Evolutionary conservation across 2,888 invertebrate genomes (phyloP).

Genomic region (Xanthorhoe spadicearia): DNA sequence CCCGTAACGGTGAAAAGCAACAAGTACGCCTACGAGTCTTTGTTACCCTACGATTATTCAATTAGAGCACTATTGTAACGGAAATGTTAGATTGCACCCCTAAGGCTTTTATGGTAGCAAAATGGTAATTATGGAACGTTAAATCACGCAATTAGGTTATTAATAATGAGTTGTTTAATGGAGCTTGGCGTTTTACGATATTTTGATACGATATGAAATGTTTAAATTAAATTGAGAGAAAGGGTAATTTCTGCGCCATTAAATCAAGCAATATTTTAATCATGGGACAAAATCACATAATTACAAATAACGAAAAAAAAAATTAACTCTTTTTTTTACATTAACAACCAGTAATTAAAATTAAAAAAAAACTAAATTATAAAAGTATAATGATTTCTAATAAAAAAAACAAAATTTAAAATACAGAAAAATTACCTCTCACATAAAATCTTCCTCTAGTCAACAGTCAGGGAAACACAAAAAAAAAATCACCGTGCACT

Average conservation of each 20-base stretch:
- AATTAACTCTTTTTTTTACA: no score
- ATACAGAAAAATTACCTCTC: constrained; percentile 17
- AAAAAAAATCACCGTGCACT: constrained; percentile 58
- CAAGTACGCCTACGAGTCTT: constrained; percentile 62
- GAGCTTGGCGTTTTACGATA: constrained; percentile 6
- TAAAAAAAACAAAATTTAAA: neutral
- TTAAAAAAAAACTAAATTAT: neutral
- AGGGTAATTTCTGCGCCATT: neutral
- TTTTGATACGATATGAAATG: neutral
- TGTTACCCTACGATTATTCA: constrained; percentile 49
- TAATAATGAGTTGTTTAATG: neutral
- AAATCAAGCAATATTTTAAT: neutral
- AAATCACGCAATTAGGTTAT: constrained; percentile 10
- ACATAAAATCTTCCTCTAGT: constrained; percentile 7
- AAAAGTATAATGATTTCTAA: neutral
- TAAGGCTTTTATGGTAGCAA: constrained; percentile 24
- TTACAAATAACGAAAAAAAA: no score
- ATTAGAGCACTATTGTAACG: constrained; percentile 41
- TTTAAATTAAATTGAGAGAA: neutral
- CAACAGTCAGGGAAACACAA: constrained; percentile 23
- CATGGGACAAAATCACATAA: no score
- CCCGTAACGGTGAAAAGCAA: constrained; percentile 55
- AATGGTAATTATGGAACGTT: constrained; percentile 18
- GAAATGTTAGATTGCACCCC: constrained; percentile 30
- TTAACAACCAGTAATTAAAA: neutral